These are phyloP conservation scores for Anarrhichthys ocellatus DNA, from an alignment of 2,113 vertebrate genomes.

Conservation along the genomic window DNA sequence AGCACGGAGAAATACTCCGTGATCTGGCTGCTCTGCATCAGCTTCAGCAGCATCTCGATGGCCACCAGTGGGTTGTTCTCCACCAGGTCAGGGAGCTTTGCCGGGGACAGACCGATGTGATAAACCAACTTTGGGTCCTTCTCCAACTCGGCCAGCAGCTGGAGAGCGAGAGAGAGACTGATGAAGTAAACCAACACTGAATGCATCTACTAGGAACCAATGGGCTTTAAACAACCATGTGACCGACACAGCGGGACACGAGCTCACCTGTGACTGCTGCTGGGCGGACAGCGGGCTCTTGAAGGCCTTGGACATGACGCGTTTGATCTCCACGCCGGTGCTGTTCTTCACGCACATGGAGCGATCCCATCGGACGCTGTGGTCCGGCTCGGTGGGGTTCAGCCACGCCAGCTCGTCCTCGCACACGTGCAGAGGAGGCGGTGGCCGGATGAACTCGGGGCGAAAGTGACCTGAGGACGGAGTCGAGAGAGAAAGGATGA, in stretches of 20 bases:
- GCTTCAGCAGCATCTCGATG: conserved; percentile 98
- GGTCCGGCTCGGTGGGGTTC: conserved; percentile 95
- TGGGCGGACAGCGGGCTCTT: conserved; percentile 96
- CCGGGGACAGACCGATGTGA: conserved; percentile 95
- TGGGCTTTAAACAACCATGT: neutral
- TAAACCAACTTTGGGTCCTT: conserved; percentile 98
- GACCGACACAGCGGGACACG: neutral
- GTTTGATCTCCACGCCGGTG: conserved; percentile 96
- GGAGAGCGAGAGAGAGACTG: neutral
- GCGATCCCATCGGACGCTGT: conserved; percentile 94
- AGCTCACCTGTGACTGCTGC: conserved; percentile 92
- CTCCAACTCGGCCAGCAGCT: conserved; percentile 97
- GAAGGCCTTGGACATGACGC: conserved; percentile 98
- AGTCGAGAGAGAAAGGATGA: too few species aligned
- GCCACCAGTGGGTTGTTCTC: conserved; percentile 99
- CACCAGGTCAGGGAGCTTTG: conserved; percentile 96
- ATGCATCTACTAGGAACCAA: neutral
- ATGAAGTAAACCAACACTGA: neutral
- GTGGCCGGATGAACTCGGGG: conserved; percentile 95
- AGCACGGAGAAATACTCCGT: conserved; percentile 98
- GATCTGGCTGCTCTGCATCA: conserved; percentile 99
- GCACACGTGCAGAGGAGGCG: conserved; percentile 93
- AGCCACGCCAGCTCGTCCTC: conserved; percentile 97
- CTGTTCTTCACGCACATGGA: conserved; percentile 98
- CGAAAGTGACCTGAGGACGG: conserved; percentile 91